Conservation (phyloP, 2,888 invertebrate genomes). For the Ferdinandea cuprea region DNA sequence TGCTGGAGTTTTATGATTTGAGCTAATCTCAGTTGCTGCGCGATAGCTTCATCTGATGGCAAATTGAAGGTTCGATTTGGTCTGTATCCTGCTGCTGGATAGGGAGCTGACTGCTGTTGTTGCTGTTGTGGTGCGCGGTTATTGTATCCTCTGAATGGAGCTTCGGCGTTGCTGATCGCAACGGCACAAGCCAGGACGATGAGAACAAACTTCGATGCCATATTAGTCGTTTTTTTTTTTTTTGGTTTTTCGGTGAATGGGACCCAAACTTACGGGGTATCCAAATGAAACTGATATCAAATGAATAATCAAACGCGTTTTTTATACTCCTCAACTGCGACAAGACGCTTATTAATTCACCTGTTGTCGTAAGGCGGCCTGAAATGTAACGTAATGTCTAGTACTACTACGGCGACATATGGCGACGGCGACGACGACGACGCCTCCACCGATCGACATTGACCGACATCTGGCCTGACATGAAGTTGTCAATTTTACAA, state of each 20-base stretch:
- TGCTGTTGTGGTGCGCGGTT: slow-evolving; percentile 24
- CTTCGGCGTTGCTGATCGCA: slow-evolving; percentile 43
- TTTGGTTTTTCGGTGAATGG: slow-evolving; percentile 26
- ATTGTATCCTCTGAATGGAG: slow-evolving; percentile 59
- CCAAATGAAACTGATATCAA: slow-evolving; percentile 71
- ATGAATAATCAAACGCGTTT: slow-evolving; percentile 71
- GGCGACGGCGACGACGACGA: slow-evolving; percentile 1
- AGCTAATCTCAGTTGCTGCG: slow-evolving; percentile 59
- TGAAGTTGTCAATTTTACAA: slow-evolving; percentile 71
- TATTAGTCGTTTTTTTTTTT: slow-evolving; percentile 54
- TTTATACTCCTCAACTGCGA: slow-evolving; percentile 60
- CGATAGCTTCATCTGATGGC: slow-evolving; percentile 60
- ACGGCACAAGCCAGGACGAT: slow-evolving; percentile 48
- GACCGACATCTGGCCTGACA: slow-evolving; percentile 72
- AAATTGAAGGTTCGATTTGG: slow-evolving; percentile 57
- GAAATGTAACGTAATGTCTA: slow-evolving; percentile 61
- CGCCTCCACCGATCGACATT: slow-evolving; percentile 62
- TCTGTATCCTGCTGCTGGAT: slow-evolving; percentile 63
- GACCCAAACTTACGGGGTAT: slow-evolving; percentile 57
- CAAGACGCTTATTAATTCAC: slow-evolving; percentile 63
- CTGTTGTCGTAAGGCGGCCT: slow-evolving; percentile 62
- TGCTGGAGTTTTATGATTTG: slow-evolving; percentile 44
- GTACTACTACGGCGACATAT: slow-evolving; percentile 8
- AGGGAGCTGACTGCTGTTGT: slow-evolving; percentile 50
- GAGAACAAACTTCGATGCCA: slow-evolving; percentile 51